Percentiles rank a stretch among this genome's conserved stretches.
Conservation (phyloP, 2,797 vertebrate genomes). For the Antrozous pallidus region DNA sequence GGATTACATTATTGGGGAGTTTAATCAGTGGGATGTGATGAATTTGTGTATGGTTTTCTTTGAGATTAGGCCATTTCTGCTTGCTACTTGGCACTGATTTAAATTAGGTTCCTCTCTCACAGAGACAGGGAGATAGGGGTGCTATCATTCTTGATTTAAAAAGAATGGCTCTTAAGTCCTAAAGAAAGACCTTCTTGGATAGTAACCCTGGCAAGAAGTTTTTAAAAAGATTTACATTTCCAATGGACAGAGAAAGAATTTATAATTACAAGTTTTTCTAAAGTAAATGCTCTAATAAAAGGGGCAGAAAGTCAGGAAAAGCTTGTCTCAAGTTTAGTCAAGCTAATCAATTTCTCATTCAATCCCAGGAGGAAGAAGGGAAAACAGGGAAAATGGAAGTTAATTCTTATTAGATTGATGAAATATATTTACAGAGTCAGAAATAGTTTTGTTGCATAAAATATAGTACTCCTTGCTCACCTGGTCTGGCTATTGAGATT, state of each 20-base stretch:
- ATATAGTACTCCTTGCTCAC: background rate
- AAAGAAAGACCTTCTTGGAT: background rate
- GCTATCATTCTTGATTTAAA: background rate
- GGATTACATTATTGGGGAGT: background rate
- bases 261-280: background rate
- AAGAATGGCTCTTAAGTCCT: background rate
- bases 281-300: background rate
- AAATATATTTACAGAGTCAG: background rate
- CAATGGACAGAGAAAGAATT: background rate
- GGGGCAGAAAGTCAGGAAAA: background rate
- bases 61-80: background rate
- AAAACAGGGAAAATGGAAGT: background rate
- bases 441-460: slow-evolving; percentile 25
- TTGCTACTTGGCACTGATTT: background rate
- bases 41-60: background rate
- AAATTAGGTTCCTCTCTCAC: background rate
- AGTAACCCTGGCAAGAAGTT: background rate
- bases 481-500: background rate
- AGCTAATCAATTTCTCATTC: background rate
- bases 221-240: background rate
- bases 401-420: background rate
- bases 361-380: background rate
- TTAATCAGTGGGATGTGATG: background rate
- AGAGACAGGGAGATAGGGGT: background rate
- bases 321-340: background rate